These are phyloP conservation scores for Tympanoctomys barrerae DNA, from an alignment of 2,797 vertebrate genomes.

Conservation along the genomic window DNA sequence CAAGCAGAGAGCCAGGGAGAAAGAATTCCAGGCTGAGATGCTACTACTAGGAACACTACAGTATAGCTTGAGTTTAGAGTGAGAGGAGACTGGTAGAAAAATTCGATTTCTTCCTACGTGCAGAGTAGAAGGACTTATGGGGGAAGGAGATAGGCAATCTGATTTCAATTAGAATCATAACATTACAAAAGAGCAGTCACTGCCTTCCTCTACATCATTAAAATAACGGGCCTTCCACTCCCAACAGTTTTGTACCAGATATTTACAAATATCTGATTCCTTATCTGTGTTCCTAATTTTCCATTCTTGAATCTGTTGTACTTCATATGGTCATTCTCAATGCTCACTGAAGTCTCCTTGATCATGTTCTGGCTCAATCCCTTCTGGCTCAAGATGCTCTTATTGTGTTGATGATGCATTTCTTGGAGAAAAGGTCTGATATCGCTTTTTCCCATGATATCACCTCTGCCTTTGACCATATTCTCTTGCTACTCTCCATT, in stretches of 20 bases:
- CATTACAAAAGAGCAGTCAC: not conserved
- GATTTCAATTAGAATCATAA: not conserved
- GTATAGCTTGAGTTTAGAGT: not conserved
- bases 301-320: not conserved
- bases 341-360: not conserved
- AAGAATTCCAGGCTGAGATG: not conserved
- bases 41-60: not conserved
- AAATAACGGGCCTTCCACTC: not conserved
- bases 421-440: not conserved
- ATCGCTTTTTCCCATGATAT: not conserved
- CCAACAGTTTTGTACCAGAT: not conserved
- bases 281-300: not conserved
- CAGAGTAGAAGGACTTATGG: not conserved
- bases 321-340: not conserved
- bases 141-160: not conserved
- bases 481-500: not conserved
- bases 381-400: not conserved
- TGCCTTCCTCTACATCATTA: not conserved
- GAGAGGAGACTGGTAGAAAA: not conserved
- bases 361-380: not conserved
- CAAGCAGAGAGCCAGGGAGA: not conserved
- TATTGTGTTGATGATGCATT: not conserved
- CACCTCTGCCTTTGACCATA: not conserved
- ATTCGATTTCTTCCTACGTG: not conserved
- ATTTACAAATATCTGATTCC: not conserved